Percentiles rank a stretch among this genome's conserved stretches.
Conservation (phyloP, 2,797 vertebrate species). For the Percopsis omiscomaycus region DNA sequence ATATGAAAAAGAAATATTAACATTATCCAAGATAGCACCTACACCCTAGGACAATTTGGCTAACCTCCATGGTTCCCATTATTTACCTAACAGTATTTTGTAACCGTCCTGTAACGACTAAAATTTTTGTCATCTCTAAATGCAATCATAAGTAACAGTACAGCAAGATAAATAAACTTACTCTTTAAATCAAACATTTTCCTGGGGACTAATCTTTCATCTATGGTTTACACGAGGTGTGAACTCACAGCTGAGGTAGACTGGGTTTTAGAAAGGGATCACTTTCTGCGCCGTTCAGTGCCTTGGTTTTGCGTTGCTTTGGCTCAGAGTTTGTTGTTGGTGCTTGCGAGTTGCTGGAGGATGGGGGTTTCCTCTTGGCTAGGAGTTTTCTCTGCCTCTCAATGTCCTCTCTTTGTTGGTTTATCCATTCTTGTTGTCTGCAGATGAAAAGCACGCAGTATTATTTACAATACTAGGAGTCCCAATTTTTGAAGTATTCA, state of each 20-base stretch:
- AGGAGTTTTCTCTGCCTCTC: constrained; percentile 97
- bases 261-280: constrained; percentile 98
- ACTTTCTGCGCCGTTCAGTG: constrained; percentile 94
- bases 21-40: background rate
- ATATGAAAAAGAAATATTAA: background rate
- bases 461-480: too few species aligned
- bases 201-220: background rate
- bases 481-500: background rate
- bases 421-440: constrained; percentile 97
- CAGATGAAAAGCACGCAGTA: constrained; percentile 5
- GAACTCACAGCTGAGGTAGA: constrained; percentile 94
- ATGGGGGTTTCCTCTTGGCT: constrained; percentile 94
- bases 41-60: background rate
- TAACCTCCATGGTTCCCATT: background rate
- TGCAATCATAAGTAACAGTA: background rate
- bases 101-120: background rate
- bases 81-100: constrained; percentile 1
- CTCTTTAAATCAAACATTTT: background rate
- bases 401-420: constrained; percentile 98
- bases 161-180: background rate
- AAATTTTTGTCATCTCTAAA: too few species aligned
- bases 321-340: constrained; percentile 94
- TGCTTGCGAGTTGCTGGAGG: constrained; percentile 91
- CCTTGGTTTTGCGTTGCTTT: constrained; percentile 99
- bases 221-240: background rate